A percentile compares a stretch with the other conserved stretches of the same genome.
Evolutionary conservation across 2,797 vertebrate genomes (phyloP).

Genomic region (Crossoptilon crossoptilon): DNA sequence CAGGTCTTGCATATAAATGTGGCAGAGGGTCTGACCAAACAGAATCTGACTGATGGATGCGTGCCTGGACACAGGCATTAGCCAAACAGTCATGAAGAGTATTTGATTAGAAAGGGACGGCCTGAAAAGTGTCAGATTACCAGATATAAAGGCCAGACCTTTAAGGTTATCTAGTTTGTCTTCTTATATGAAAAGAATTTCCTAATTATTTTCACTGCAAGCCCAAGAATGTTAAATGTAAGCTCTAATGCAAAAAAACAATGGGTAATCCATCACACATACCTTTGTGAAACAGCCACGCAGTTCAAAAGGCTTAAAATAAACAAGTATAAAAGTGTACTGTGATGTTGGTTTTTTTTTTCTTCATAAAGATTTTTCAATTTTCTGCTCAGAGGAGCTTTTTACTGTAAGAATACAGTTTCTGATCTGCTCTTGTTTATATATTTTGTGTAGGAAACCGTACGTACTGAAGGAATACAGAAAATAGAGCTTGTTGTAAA

Average conservation of each 20-base stretch:
- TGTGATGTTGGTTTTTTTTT: background rate
- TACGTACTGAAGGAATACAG: background rate
- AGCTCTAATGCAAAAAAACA: background rate
- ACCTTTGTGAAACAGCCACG: background rate
- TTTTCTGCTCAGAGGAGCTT: background rate
- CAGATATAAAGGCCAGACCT: background rate
- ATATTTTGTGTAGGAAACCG: background rate
- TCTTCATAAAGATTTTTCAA: background rate
- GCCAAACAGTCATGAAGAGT: background rate
- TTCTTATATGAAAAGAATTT: background rate
- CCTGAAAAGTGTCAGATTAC: background rate
- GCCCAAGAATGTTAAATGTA: background rate
- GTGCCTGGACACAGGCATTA: accelerated
- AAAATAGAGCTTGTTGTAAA: background rate
- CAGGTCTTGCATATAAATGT: background rate
- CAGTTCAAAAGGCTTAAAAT: slow-evolving; percentile 33
- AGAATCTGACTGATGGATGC: background rate
- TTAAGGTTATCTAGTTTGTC: background rate
- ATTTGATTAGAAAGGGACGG: background rate
- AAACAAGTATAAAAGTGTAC: background rate
- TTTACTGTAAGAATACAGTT: background rate
- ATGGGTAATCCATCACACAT: background rate
- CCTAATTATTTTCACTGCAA: slow-evolving; percentile 10
- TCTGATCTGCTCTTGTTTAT: background rate
- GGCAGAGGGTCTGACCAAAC: background rate